These are phyloP conservation scores for Balaeniceps rex DNA, from an alignment of 2,113 vertebrate genomes.

Conservation along the genomic window DNA sequence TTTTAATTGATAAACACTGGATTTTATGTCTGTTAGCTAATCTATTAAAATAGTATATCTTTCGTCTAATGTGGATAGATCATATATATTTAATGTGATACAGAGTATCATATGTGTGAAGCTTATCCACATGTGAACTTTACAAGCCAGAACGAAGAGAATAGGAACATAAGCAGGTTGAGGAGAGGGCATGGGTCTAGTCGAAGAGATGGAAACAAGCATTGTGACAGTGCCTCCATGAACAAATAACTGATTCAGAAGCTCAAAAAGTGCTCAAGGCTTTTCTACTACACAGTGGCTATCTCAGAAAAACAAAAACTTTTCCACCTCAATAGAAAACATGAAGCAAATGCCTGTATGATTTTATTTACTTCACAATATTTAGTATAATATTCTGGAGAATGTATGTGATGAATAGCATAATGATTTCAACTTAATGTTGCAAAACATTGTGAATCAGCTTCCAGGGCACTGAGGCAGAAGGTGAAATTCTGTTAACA, in stretches of 20 bases:
- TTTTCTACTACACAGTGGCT: background rate
- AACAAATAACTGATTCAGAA: background rate
- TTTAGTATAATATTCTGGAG: background rate
- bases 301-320: background rate
- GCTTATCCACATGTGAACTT: background rate
- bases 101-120: background rate
- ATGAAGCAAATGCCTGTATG: background rate
- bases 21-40: background rate
- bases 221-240: background rate
- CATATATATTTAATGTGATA: background rate
- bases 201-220: background rate
- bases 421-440: background rate
- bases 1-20: background rate
- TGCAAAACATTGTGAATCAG: background rate
- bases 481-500: background rate
- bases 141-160: background rate
- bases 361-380: background rate
- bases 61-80: background rate
- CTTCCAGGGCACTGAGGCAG: background rate
- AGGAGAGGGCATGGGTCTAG: background rate
- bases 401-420: background rate
- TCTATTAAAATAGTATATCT: background rate
- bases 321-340: background rate
- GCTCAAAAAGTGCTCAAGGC: background rate
- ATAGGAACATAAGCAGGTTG: background rate